Evolutionary conservation across 1,140 invertebrate species (phyloP), one percentile per base, ranked within the genome.

Genomic region (Lutraria rhynchaena): DNA sequence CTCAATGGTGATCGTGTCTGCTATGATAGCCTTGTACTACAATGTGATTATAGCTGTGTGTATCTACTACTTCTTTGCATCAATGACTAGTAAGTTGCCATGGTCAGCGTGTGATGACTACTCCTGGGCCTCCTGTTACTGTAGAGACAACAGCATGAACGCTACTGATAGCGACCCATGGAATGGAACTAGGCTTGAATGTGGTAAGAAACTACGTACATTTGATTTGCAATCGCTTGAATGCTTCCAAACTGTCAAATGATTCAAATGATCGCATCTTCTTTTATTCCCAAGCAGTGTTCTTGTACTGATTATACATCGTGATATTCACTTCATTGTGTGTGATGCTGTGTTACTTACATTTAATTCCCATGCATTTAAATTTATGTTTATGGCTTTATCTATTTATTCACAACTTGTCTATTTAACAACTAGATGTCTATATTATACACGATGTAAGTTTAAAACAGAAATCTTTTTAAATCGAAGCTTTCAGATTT

Each of bases 91-190:
- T 35, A 65, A 87, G 61, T 65, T 92, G 31, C 91, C 91, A 3
- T 92, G 91, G 91, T 65, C 82, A 22, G 55, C 78, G 3, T 92
- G 91, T 83, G 37, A 41, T 41, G 83, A 86, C 61, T 84, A 86
- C 53, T 53, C 74, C 3, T 92, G 91, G 86, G 85, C 86, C 91
- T 98, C 97, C 0, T 85, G 83, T 29, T 4, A 82, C 33, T 87
- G 85, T 67, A 41, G 76, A 15, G 85, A 86, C 22, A 55, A 49
- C 5, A 80, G 27, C 19, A 69, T 76, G 46, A 86, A 86, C 31
- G 22, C 41, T 15, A 73, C 82, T n/a, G 69, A 80, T 11, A 17
- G 37, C n/a, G 82, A 86, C 44, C 85, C 85, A 2, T 86, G 85
- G 85, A 75, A 75, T 37, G 31, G 19, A 13, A 41, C 73, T 17